These are phyloP conservation scores for Chroicocephalus ridibundus DNA, from an alignment of 2,113 vertebrate genomes.

Conservation along the genomic window DNA sequence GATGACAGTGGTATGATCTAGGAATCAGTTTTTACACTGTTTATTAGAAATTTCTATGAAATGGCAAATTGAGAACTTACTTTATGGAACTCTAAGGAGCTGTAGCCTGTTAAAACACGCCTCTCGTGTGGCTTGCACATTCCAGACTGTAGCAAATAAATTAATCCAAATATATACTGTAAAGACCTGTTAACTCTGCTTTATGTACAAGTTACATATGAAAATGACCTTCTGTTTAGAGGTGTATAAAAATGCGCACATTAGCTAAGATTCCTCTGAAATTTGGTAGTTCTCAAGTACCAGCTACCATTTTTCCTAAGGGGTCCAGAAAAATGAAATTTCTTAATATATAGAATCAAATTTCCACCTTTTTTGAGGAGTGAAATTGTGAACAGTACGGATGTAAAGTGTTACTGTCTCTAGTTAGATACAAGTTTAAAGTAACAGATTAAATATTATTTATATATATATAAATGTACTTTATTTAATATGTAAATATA, in stretches of 20 bases:
- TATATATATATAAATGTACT: too few relatives aligned
- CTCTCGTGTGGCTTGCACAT: neutral
- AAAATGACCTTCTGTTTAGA: neutral
- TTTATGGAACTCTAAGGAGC: neutral
- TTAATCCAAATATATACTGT: neutral
- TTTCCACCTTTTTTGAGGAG: neutral
- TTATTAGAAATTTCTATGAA: neutral
- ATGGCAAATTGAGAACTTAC: neutral
- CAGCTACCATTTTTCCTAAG: neutral
- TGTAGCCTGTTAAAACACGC: neutral
- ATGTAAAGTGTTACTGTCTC: neutral
- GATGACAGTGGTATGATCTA: neutral
- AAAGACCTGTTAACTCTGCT: neutral
- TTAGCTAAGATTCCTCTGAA: neutral
- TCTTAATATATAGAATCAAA: neutral
- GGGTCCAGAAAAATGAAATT: neutral
- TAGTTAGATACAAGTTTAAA: neutral
- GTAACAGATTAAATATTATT: neutral
- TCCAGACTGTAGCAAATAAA: neutral
- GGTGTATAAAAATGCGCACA: neutral
- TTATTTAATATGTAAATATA: too few relatives aligned
- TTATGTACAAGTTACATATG: neutral
- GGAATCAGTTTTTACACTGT: neutral
- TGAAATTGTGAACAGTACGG: neutral
- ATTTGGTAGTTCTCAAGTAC: neutral